phyloP scores from a whole-genome alignment of 1,140 invertebrate genomes.

The Gyrodactylus salaris region DNA sequence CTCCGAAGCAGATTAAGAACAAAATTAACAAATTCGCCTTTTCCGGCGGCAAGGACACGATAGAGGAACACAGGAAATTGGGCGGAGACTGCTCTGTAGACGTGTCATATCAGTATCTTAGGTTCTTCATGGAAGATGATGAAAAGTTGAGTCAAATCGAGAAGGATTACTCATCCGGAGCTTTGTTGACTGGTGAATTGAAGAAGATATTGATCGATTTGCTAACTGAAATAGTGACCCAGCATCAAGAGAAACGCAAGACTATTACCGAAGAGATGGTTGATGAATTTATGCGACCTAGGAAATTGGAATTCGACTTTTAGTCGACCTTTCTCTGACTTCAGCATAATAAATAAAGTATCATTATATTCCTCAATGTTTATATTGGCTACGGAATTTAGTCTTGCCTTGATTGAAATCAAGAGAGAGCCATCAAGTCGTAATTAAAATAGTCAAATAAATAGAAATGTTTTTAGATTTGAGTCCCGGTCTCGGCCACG shows the following conservation, averaged over 20 bases:
- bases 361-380: too few species aligned
- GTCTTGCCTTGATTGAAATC: too few species aligned
- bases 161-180: conserved; percentile 51
- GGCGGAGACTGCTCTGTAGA: conserved; percentile 85
- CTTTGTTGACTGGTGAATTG: conserved; percentile 59
- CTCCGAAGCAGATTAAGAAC: conserved; percentile 58
- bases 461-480: too few species aligned
- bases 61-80: conserved; percentile 52
- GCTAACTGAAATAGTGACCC: conserved; percentile 35
- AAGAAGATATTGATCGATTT: conserved; percentile 56
- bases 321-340: too few species aligned
- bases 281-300: conserved; percentile 30
- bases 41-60: conserved; percentile 59
- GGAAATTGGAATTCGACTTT: not conserved
- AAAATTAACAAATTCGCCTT: conserved; percentile 68
- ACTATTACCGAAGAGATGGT: conserved; percentile 51
- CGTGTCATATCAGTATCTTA: conserved; percentile 70
- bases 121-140: conserved; percentile 80
- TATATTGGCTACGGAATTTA: too few species aligned
- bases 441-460: too few species aligned
- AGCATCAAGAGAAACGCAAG: conserved; percentile 44
- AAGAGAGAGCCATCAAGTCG: too few species aligned
- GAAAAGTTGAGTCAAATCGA: conserved; percentile 42
- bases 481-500: too few species aligned
- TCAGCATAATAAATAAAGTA: too few species aligned